A percentile compares a stretch with the other conserved stretches of the same genome.
Conservation (phyloP, 2,113 vertebrate genomes). For the Pterocles gutturalis region DNA sequence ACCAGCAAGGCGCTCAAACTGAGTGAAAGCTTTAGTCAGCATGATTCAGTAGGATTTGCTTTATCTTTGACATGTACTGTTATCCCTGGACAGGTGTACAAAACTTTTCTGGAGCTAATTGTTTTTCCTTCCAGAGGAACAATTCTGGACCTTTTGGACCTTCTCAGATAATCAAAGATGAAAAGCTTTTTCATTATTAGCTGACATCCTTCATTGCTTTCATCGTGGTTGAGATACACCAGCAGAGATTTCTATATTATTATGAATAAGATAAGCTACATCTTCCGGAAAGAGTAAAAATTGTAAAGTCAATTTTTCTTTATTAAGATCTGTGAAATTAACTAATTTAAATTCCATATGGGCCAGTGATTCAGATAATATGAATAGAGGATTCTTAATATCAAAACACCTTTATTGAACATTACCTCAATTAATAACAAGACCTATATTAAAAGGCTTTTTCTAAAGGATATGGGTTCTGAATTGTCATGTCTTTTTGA, state of each 20-base stretch:
- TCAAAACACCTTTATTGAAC: slow-evolving; percentile 14
- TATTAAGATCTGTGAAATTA: slow-evolving; percentile 63
- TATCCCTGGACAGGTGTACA: neutral
- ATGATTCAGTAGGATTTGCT: neutral
- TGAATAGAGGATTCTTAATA: neutral
- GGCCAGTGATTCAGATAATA: slow-evolving; percentile 35
- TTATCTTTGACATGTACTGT: neutral
- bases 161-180: slow-evolving; percentile 21
- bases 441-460: neutral
- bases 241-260: neutral
- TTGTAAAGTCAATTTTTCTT: neutral
- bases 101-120: neutral
- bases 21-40: neutral
- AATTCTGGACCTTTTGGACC: neutral
- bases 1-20: neutral
- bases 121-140: neutral
- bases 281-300: slow-evolving; percentile 3
- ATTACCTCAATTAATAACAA: slow-evolving; percentile 1
- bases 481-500: neutral
- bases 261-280: neutral
- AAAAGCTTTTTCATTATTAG: slow-evolving; percentile 15
- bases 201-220: neutral
- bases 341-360: slow-evolving; percentile 61
- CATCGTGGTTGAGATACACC: neutral
- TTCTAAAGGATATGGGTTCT: neutral